These are phyloP conservation scores for Rattus norvegicus DNA, from an alignment of 2,113 vertebrate genomes.

Conservation along the genomic window DNA sequence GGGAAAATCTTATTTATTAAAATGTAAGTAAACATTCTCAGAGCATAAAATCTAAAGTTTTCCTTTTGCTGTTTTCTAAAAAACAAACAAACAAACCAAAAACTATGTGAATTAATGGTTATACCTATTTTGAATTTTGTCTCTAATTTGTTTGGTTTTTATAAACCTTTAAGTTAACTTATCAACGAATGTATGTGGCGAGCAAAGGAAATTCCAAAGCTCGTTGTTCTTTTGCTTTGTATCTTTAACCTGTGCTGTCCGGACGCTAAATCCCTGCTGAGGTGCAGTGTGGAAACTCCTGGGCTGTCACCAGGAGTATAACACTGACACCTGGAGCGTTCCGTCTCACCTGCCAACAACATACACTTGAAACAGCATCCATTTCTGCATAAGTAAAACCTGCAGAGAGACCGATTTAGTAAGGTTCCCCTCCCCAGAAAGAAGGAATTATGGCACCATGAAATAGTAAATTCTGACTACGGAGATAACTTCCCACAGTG, in stretches of 20 bases:
- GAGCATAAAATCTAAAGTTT: not conserved
- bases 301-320: not conserved
- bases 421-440: not conserved
- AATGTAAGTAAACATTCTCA: not conserved
- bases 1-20: not conserved
- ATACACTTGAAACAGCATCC: conserved; percentile 55
- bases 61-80: not conserved
- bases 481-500: not conserved
- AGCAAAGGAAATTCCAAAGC: not conserved
- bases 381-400: not conserved
- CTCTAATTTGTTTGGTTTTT: not conserved
- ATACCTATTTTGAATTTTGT: not conserved
- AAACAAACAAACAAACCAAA: not conserved
- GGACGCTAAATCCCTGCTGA: conserved; percentile 26
- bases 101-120: not conserved
- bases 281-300: not conserved
- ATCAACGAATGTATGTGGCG: not conserved
- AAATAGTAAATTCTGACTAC: not conserved
- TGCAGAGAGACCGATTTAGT: not conserved
- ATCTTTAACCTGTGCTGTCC: conserved; percentile 17
- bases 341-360: conserved; percentile 23
- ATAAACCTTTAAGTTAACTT: not conserved
- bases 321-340: not conserved
- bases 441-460: not conserved
- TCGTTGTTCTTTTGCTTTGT: not conserved